Evolutionary conservation across 2,797 vertebrate species (phyloP), one percentile per base, ranked within the genome.

Genomic region (Xenops minutus): DNA sequence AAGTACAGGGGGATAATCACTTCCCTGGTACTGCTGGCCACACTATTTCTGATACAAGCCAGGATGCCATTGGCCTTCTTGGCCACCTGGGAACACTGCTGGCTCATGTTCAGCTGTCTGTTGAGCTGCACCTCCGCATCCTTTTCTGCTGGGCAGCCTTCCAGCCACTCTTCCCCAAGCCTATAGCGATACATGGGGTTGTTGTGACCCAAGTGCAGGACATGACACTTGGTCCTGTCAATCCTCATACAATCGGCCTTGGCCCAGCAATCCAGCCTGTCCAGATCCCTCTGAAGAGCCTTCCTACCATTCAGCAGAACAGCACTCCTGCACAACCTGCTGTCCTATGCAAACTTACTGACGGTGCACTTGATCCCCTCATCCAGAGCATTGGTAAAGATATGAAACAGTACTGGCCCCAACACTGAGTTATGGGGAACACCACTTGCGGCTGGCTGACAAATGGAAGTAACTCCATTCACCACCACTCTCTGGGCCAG

Each of bases 371-470:
- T 9, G 32, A 32, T 63, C 20, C 20, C 20, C 29, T 43, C 41
- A 32, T 63, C 14, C 39, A 63, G 32, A 29, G 12, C 32, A 30
- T 21, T 0, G 0, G 32, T 24, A 49, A 44, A 80, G 32, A 68
- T 10, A 32, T 43, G 15, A 75, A 61, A 48, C 9, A 29, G 9
- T 15, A 68, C 22, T 68, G 23, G 36, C 4, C 36, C 21, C 3
- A 68, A 12, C 23, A 52, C 24, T 34, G 43, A 82, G 55, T 13
- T 14, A 55, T 32, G 0, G 0, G 39, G 30, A 55, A 20, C 15
- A 74, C 10, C 22, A 23, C 6, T 8, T 32, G 34, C 27, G 30
- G 26, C 34, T 24, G 30, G 21, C 27, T 61, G 20, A 61, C 34
- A 17, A 30, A 29, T 46, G 46, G 19, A 1, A 6, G 7, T 43